phyloP scores from a whole-genome alignment of 2,888 invertebrate species.

The Drosophila limbata region DNA sequence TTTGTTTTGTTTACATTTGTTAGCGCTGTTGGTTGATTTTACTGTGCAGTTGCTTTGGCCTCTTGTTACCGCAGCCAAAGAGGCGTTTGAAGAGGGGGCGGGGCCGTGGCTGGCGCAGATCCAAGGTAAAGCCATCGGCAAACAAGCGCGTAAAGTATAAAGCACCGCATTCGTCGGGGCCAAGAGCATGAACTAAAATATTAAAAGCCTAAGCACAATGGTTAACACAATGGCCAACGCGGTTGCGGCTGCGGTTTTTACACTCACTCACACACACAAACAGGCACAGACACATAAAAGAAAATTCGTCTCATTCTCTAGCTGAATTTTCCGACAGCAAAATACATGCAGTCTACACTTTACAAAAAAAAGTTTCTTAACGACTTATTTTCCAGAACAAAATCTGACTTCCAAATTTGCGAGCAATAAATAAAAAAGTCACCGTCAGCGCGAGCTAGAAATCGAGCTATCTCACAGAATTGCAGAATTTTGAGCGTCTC shows the following conservation, averaged over 20 bases:
- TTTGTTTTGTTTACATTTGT: slow-evolving; percentile 44
- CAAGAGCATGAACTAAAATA: slow-evolving; percentile 60
- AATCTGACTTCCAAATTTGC: no score
- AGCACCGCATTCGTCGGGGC: slow-evolving; percentile 21
- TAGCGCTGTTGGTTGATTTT: slow-evolving; percentile 53
- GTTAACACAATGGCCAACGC: slow-evolving; percentile 50
- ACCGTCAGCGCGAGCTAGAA: no score
- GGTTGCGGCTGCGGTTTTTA: slow-evolving; percentile 19
- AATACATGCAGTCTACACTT: neutral
- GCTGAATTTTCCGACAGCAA: slow-evolving; percentile 1
- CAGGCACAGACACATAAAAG: slow-evolving; percentile 14
- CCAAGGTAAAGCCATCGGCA: slow-evolving; percentile 45
- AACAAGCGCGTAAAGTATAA: slow-evolving; percentile 31
- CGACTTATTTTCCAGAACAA: no score
- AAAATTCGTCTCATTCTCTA: slow-evolving; percentile 11
- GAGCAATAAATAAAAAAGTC: no score
- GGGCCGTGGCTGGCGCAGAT: slow-evolving; percentile 5
- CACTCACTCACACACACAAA: slow-evolving; percentile 15
- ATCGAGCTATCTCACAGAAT: no score
- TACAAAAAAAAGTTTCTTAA: neutral
- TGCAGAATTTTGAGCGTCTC: no score
- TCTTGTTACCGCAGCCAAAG: slow-evolving; percentile 13
- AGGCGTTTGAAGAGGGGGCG: neutral
- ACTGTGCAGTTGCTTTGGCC: slow-evolving; percentile 54
- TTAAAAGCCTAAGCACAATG: slow-evolving; percentile 76